Conservation (phyloP, 2,888 invertebrate genomes). For the Rutpela maculata region DNA sequence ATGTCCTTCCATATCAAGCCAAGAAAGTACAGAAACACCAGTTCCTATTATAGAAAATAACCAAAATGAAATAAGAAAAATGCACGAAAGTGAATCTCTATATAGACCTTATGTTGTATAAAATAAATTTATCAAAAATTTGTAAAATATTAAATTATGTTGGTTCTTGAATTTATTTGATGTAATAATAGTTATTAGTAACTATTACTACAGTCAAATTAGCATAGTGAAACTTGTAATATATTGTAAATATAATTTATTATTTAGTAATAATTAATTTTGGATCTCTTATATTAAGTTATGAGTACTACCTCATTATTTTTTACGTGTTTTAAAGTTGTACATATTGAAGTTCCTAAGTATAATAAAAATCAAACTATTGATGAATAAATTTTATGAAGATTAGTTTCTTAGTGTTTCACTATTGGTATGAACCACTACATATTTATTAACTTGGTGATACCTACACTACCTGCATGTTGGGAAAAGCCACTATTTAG, state of each 20-base stretch:
- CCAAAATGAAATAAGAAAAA: slow-evolving; percentile 62
- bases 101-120: slow-evolving; percentile 75
- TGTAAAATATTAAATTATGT: slow-evolving; percentile 8
- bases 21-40: slow-evolving; percentile 55
- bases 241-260: slow-evolving; percentile 49
- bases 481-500: too few relatives aligned
- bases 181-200: slow-evolving; percentile 19
- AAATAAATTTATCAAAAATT: slow-evolving; percentile 48
- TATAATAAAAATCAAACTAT: slow-evolving; percentile 50
- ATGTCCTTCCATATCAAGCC: slow-evolving; percentile 54
- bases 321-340: slow-evolving; percentile 60
- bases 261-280: slow-evolving; percentile 44
- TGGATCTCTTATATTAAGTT: slow-evolving; percentile 52
- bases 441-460: too few relatives aligned
- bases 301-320: slow-evolving; percentile 66
- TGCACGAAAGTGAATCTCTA: slow-evolving; percentile 72
- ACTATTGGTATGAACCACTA: slow-evolving; percentile 1
- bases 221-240: slow-evolving; percentile 36
- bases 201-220: background rate
- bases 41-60: slow-evolving; percentile 55
- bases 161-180: slow-evolving; percentile 6
- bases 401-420: slow-evolving; percentile 47
- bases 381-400: slow-evolving; percentile 55
- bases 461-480: too few relatives aligned
- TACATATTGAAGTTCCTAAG: slow-evolving; percentile 70